phyloP scores from a whole-genome alignment of 2,888 invertebrate species.

The Torymus tubicola region DNA sequence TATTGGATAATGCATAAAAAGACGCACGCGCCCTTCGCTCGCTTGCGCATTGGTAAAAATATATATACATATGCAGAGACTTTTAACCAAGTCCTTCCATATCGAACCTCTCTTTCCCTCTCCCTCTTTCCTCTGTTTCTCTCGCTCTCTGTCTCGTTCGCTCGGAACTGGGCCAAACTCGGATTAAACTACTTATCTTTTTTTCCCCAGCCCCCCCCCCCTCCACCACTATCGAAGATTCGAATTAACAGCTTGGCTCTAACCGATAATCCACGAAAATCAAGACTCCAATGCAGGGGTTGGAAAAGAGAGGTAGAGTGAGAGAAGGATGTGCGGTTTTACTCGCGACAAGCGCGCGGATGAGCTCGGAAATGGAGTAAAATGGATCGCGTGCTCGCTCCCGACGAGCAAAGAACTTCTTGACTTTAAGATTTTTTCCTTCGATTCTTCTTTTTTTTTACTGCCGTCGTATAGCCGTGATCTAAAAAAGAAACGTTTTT shows the following conservation, averaged over 20 bases:
- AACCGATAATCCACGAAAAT: slow-evolving; percentile 60
- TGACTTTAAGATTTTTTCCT: slow-evolving; percentile 10
- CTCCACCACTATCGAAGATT: slow-evolving; percentile 54
- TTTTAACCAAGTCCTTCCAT: slow-evolving; percentile 17
- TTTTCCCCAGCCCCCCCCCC: slow-evolving; percentile 18
- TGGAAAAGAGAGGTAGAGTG: no score
- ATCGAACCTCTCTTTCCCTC: slow-evolving; percentile 9
- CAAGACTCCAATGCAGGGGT: slow-evolving; percentile 34
- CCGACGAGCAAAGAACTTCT: slow-evolving; percentile 15
- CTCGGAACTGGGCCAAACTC: slow-evolving; percentile 62
- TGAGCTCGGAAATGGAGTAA: slow-evolving; percentile 14
- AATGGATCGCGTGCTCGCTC: not conserved
- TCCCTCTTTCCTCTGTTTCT: no score
- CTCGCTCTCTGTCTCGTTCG: no score
- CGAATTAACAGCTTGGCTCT: slow-evolving; percentile 61
- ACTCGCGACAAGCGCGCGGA: slow-evolving; percentile 18
- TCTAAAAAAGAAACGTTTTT: not conserved
- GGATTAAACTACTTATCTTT: slow-evolving; percentile 55
- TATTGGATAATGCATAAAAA: slow-evolving; percentile 23
- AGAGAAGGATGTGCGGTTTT: slow-evolving; percentile 23
- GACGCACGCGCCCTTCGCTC: not conserved
- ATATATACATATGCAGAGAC: slow-evolving; percentile 8
- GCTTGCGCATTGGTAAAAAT: not conserved
- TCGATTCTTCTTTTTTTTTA: not conserved
- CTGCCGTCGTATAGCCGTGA: no score